Evolutionary conservation across 2,797 vertebrate genomes (phyloP).

Genomic region (Nyctibius grandis): DNA sequence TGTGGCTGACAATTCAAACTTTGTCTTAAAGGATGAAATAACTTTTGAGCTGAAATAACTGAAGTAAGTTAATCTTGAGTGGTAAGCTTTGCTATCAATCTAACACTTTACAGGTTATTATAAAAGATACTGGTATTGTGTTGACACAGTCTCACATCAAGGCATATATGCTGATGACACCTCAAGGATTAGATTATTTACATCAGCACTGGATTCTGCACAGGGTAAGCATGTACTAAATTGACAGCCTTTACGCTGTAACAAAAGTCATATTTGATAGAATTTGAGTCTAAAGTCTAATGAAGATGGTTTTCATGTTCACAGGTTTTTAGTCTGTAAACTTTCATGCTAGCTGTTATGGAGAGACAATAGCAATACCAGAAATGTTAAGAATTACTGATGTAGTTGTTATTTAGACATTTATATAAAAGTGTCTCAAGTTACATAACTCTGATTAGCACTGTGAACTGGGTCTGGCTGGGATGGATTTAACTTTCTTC

Average conservation of each 20-base stretch:
- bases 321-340: not conserved
- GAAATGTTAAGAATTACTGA: not conserved
- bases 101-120: constrained; percentile 81
- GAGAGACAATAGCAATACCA: not conserved
- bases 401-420: not conserved
- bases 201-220: constrained; percentile 93
- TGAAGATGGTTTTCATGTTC: not conserved
- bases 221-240: constrained; percentile 77
- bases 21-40: not conserved
- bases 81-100: not conserved
- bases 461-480: not conserved
- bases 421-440: not conserved
- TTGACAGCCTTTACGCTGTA: not conserved
- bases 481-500: not conserved
- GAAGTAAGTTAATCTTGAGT: not conserved
- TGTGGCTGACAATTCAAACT: not conserved
- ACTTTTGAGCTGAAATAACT: not conserved
- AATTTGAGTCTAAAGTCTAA: not conserved
- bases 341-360: not conserved
- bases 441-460: not conserved
- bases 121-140: constrained; percentile 92
- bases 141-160: constrained; percentile 93
- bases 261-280: not conserved
- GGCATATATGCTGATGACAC: constrained; percentile 92
- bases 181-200: constrained; percentile 92